Evolutionary conservation across 37 sponge, comb jelly and placozoan genomes (phyloP), one percentile per base, ranked within the genome.

Genomic region (Tethya wilhelma): DNA sequence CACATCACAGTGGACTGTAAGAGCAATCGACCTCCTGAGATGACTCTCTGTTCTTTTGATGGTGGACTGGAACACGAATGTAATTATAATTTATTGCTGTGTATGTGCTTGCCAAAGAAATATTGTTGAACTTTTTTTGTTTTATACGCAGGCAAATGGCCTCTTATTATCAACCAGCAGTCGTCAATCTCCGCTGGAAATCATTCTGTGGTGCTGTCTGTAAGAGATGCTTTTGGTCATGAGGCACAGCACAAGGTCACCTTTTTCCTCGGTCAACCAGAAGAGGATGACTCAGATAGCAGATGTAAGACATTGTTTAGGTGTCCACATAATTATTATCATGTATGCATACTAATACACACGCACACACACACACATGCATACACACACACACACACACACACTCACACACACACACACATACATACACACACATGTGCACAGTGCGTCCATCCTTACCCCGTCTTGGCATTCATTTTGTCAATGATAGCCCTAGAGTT

Each of bases 1-100:
- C 70, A 69, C 11, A n/a, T 69, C 42, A 42, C 70, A 20, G 29
- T 69, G 2, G 44, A 69, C 70, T 69, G 70, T 23, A 22, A 28
- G 2, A 42, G 25, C 44, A 69, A 42, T 44, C 38, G 70, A 69
- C 42, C 44, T 5, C 7, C 29, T 69, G 23, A 22, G n/a, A 42
- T 11, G 2, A 40, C 42, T n/a, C 26, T 62, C 26, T 62, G 63
- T 26, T 62, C 63, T 25, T 62, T 62, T 25, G 29, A 62, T 62
- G 63, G 29, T 25, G 63, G 63, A 8, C 28, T 23, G 25, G 25
- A 62, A 23, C 63, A 62, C 26, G 26, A 26, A 62, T 62, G 63
- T 62, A 11, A 14, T 7, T 62, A 23, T 25, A 14, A 14, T 14
- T 62, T 14, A 62, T 26, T 62, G 26, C 9, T 62, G 19, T 62